Base-by-base conservation (phyloP, 2,113 vertebrate species). In the Myxocyprinus asiaticus region DNA sequence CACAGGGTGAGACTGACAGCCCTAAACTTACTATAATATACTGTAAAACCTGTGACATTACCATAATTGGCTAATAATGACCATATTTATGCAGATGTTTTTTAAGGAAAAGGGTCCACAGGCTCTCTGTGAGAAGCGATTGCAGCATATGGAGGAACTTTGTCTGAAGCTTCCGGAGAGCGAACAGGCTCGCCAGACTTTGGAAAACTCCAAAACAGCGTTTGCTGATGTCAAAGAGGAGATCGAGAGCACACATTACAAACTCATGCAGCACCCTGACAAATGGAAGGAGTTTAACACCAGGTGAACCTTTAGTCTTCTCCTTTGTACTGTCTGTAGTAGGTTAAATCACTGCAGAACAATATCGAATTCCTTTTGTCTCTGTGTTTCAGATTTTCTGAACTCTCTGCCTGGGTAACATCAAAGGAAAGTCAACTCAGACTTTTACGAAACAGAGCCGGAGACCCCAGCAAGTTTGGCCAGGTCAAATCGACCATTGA, bases 81-180 rank as follows among this genome's bases (percentile, higher is more conserved):
- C 22, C 71, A 33, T 75, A 64, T 71, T 45, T 73, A 8, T 48
- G 61, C 51, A 99, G 98, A 85, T 92, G 75, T 99, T 98, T 86
- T 99, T 99, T 5, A 90, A 95, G 80, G 97, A 97, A 67, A 98
- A 95, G 79, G 95, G 96, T 4, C 93, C 94, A 33, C 94, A 93
- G 83, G 92, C 94, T 0, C 87, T 96, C 6, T 97, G 96, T 90
- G 96, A 95, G 87, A 98, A 96, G 87, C 93, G 97, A 64, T 83
- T 98, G 55, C 94, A 95, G 63, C 82, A 95, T 15, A 98, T 99
- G 77, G 96, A 97, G 82, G 97, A 98, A 33, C 89, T 97, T n/a
- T 96, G 95, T 81, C 89, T 92, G 76, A 98, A 98, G 66, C 92
- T 99, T 15, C 95, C 95, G 0, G 94, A 93, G 53, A 89, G 85